Conservation (phyloP, 2,888 invertebrate species). For the Lacanobia oleracea region DNA sequence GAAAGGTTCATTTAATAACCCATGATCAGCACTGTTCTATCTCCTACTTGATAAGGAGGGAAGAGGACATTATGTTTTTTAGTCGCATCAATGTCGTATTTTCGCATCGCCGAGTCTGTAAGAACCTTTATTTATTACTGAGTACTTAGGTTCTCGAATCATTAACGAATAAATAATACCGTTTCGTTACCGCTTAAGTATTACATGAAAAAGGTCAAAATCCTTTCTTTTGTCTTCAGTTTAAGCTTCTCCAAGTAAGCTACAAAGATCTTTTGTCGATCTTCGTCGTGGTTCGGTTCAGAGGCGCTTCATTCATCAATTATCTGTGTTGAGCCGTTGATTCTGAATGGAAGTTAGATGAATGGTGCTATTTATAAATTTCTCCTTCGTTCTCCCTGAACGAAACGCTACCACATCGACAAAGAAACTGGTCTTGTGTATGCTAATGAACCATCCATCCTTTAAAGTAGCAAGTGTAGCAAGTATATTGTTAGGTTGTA, state of each 20-base stretch:
- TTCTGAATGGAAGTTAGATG: constrained; percentile 35
- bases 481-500: neutral
- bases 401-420: neutral
- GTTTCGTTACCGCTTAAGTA: neutral
- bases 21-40: too few relatives aligned
- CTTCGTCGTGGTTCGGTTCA: constrained; percentile 3
- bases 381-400: too few relatives aligned
- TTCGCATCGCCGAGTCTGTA: too few relatives aligned
- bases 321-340: constrained; percentile 36
- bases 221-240: constrained; percentile 32
- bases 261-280: constrained; percentile 43
- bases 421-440: constrained; percentile 35
- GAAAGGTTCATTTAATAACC: too few relatives aligned
- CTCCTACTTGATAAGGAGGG: too few relatives aligned
- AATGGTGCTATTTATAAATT: constrained; percentile 22
- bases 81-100: too few relatives aligned
- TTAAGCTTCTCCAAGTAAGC: constrained; percentile 5
- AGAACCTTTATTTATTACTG: neutral
- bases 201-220: constrained; percentile 17
- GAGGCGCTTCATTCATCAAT: constrained; percentile 44
- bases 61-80: too few relatives aligned
- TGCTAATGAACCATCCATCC: constrained; percentile 40
- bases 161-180: constrained; percentile 41
- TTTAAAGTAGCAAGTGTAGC: neutral
- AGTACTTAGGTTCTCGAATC: constrained; percentile 3